Evolutionary conservation across 2,113 vertebrate genomes (phyloP), one percentile per base, ranked within the genome.

Genomic region (Sturnira hondurensis): DNA sequence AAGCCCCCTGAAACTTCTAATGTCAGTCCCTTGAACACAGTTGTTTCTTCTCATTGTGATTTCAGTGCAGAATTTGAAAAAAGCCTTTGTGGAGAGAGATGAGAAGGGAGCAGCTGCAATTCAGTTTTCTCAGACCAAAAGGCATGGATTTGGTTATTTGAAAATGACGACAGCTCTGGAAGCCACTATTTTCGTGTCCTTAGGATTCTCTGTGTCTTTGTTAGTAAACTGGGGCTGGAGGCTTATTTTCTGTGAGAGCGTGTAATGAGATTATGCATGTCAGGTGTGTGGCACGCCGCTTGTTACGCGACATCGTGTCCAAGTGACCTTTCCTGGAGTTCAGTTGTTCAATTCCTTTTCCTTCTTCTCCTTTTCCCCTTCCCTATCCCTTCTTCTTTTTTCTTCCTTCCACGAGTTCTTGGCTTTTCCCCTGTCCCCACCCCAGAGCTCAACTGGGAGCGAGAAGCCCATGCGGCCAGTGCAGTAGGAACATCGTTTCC

Each of bases 401-500:
- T 45, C 33, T 36, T 24, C 26, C 24, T 19, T 26, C 16, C 50
- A 12, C 19, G 10, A 3, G 3, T 54, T 50, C 47, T 67, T 43
- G 7, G 56, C 10, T 17, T 83, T 36, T 50, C 11, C 9, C 0
- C 28, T 4, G 4, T 9, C 20, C 5, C 71, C 26, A 3, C n/a
- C 24, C 43, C 20, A 1, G 15, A 47, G 41, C 38, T 65, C 41
- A 6, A 36, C 41, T 0, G 2, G 0, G 0, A 0, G 3, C 67
- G 45, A 52, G 68, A 63, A 61, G 73, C 20, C 11, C 0, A 54
- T 0, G 73, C 7, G 14, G 13, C 33, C 28, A 12, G 61, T 14
- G 97, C 58, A 97, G 38, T 95, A 82, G 78, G 52, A 67, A 8
- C n/a, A 0, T 28, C 28, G 0, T 47, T 83, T 65, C 98, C 91